Evolutionary conservation across 1,140 invertebrate genomes (phyloP).

Genomic region (Drosophila novamexicana): DNA sequence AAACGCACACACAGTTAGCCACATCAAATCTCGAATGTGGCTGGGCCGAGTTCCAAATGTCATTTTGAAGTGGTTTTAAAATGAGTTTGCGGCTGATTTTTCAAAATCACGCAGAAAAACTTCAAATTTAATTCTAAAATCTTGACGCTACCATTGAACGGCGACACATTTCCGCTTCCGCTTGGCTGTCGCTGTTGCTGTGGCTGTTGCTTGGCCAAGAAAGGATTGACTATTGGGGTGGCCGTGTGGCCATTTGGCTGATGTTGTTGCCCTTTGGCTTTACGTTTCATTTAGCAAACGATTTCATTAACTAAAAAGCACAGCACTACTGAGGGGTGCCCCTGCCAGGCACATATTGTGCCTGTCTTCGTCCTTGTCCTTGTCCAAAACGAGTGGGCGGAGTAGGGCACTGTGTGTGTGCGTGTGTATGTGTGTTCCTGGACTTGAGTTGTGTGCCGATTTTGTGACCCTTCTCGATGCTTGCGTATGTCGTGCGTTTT

Average conservation of each 20-base stretch:
- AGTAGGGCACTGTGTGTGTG: slow-evolving; percentile 3
- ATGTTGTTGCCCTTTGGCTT: slow-evolving; percentile 64
- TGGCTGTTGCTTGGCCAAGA: slow-evolving; percentile 3
- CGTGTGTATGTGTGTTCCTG: neutral
- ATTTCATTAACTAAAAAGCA: slow-evolving; percentile 83
- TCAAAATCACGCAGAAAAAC: slow-evolving; percentile 23
- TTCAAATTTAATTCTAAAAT: slow-evolving; percentile 68
- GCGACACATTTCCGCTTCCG: slow-evolving; percentile 82
- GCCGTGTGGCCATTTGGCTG: slow-evolving; percentile 14
- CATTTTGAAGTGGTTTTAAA: slow-evolving; percentile 73
- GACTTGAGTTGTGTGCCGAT: slow-evolving; percentile 30
- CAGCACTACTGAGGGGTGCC: slow-evolving; percentile 42
- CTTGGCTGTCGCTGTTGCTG: slow-evolving; percentile 1
- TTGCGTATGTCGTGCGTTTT: slow-evolving; percentile 40
- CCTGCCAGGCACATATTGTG: slow-evolving; percentile 50
- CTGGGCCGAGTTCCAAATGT: slow-evolving; percentile 33
- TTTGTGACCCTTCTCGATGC: slow-evolving; percentile 45
- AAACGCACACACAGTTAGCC: slow-evolving; percentile 78
- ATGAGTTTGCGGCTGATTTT: slow-evolving; percentile 55
- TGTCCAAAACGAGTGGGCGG: slow-evolving; percentile 57
- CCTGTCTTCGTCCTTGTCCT: slow-evolving; percentile 45
- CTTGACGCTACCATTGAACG: slow-evolving; percentile 60
- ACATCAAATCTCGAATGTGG: slow-evolving; percentile 46
- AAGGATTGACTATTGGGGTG: slow-evolving; percentile 25
- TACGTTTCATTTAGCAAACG: slow-evolving; percentile 84